Evolutionary conservation across 2,797 vertebrate species (phyloP).

Genomic region (Molossus molossus): DNA sequence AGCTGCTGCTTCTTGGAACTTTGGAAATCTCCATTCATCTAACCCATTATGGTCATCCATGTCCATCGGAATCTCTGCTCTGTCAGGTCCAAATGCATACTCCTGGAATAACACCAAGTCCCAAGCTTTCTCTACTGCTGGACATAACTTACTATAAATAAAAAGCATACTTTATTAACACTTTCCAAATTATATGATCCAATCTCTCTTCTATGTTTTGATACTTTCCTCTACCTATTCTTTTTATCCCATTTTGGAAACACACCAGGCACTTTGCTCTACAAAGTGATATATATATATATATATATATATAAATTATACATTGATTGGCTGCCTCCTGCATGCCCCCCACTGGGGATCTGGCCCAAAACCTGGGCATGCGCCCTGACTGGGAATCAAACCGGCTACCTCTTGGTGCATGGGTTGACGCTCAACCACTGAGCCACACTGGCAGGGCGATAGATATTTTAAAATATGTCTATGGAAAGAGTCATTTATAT

Average conservation of each 20-base stretch:
- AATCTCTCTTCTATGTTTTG: background rate
- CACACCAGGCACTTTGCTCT: background rate
- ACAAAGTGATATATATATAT: background rate
- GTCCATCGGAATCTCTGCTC: background rate
- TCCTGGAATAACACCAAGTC: background rate
- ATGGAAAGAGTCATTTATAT: background rate
- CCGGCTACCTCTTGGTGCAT: no score
- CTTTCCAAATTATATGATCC: background rate
- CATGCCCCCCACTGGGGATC: no score
- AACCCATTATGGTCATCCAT: background rate
- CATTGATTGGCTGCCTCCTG: no score
- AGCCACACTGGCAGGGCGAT: no score
- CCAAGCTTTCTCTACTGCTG: background rate
- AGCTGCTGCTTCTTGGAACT: background rate
- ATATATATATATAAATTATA: no score
- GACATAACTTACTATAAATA: background rate
- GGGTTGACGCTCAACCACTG: no score
- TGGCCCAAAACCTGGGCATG: no score
- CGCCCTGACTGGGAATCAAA: no score
- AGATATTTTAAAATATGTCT: background rate
- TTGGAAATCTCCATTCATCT: background rate
- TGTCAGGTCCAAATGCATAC: background rate
- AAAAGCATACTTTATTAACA: background rate
- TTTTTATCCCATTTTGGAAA: background rate
- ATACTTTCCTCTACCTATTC: background rate